Evolutionary conservation across 1,140 invertebrate genomes (phyloP).

Genomic region (Drosophila rhopaloa): DNA sequence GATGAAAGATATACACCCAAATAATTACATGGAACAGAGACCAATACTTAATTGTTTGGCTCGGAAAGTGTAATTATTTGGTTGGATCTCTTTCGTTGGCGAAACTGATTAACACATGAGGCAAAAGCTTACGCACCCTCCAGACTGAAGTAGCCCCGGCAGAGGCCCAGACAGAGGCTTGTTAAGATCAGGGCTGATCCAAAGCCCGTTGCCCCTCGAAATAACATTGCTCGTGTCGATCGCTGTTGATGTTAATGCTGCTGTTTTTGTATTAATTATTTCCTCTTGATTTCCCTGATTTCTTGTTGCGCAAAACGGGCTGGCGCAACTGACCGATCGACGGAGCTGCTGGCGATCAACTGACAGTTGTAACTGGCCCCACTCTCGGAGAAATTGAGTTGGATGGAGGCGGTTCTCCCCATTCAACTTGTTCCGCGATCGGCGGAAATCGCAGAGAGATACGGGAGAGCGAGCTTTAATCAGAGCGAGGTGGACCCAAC

Average conservation of each 20-base stretch:
- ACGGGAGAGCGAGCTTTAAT: not conserved
- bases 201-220: not conserved
- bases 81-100: not conserved
- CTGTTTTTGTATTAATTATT: conserved; percentile 2
- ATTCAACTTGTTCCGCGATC: conserved; percentile 13
- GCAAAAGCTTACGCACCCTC: conserved; percentile 52
- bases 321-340: conserved; percentile 27
- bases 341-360: conserved; percentile 39
- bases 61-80: not conserved
- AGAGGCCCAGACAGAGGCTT: conserved; percentile 32
- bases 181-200: conserved; percentile 28
- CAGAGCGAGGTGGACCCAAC: conserved; percentile 1
- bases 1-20: not conserved
- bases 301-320: not conserved
- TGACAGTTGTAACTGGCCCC: conserved; percentile 2
- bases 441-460: not conserved
- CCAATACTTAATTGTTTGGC: too few relatives aligned
- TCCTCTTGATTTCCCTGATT: not conserved
- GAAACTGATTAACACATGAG: not conserved
- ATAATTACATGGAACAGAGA: not conserved
- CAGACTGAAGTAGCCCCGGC: conserved; percentile 51
- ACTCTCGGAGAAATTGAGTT: conserved; percentile 5
- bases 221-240: conserved; percentile 41
- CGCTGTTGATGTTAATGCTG: conserved; percentile 6
- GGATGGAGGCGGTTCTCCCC: conserved; percentile 6